These are phyloP conservation scores for Bombus terrestris DNA, from an alignment of 1,140 invertebrate species.

Conservation along the genomic window DNA sequence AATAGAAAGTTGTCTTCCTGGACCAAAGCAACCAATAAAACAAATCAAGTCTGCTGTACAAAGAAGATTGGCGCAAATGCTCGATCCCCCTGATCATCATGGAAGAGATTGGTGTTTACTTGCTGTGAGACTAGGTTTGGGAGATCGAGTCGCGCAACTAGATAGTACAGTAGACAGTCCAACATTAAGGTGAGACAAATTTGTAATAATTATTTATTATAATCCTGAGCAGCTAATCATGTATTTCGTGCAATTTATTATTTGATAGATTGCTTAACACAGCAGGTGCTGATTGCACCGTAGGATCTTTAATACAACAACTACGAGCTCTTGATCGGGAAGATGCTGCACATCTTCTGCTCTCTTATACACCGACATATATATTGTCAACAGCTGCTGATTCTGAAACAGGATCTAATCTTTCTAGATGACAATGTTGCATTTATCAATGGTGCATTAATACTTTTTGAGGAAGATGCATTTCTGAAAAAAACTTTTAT, in stretches of 20 bases:
- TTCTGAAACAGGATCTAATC: conserved; percentile 81
- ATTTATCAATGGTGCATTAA: conserved; percentile 71
- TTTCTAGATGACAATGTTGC: conserved; percentile 81
- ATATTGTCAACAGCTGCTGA: conserved; percentile 75
- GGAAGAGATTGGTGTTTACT: conserved; percentile 93
- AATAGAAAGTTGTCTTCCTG: conserved; percentile 78
- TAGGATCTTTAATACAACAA: conserved; percentile 76
- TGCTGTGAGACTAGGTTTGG: conserved; percentile 87
- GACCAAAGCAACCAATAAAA: conserved; percentile 76
- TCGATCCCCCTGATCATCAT: conserved; percentile 91
- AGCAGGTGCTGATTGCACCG: conserved; percentile 75
- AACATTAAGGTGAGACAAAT: conserved; percentile 73
- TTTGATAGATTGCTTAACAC: conserved; percentile 74
- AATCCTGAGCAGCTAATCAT: not conserved
- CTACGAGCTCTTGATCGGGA: conserved; percentile 78
- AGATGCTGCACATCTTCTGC: conserved; percentile 77
- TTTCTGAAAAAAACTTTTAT: conserved; percentile 26
- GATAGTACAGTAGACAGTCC: conserved; percentile 80
- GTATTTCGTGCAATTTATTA: conserved; percentile 10
- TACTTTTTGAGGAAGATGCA: conserved; percentile 67
- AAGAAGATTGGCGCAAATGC: conserved; percentile 84
- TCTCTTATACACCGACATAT: conserved; percentile 78
- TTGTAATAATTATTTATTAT: not conserved
- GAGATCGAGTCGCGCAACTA: conserved; percentile 79
- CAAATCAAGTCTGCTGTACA: conserved; percentile 81